Base-by-base conservation (phyloP, 2,888 invertebrate species). In the Flexamia atlantica region DNA sequence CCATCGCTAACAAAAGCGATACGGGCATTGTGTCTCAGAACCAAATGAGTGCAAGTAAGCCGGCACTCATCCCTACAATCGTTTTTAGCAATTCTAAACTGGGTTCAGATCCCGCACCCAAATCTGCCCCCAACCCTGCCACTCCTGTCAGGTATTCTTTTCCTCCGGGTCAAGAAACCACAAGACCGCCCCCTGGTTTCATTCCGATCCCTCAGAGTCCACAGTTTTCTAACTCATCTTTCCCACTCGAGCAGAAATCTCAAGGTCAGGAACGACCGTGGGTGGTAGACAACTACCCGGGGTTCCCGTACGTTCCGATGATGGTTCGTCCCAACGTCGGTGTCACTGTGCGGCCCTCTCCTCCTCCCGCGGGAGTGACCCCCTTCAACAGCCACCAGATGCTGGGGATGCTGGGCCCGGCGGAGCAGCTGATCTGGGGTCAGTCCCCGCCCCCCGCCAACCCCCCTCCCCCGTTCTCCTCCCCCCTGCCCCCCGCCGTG, bases 401-500 rank as follows among this genome's bases (percentile, higher is more conserved):
- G 40, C 1, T 40, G 36, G 76, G 76, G 2, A 76, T 76, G 46
- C 50, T 76, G 9, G 50, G 46, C 20, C 50, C 76, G 5, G 20
- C 76, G 10, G 76, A 76, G 17, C 76, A 76, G 50, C 76, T 42
- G 14, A 76, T 76, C 50, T 76, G 76, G 76, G 76, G 76, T 20
- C 76, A 76, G 23, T 36, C 72, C 3, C 32, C 70, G 5, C 30
- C 70, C 3, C 42, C 20, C 4, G n/a, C 20, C 42, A 9, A 7
- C 50, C 30, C 0, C 4, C 46, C 46, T 0, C 50, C 76, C 17
- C 28, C 46, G 12, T 36, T 36, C 70, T 20, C 20, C 20, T 23
- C 20, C 36, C 70, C 9, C n/a, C 30, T 10, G 60, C 23, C 3
- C 68, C 3, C 14, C 28, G 14, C 2, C 17, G 4, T 23, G 25